These are phyloP conservation scores for Prinia subflava DNA, from an alignment of 2,113 vertebrate genomes.

Conservation along the genomic window DNA sequence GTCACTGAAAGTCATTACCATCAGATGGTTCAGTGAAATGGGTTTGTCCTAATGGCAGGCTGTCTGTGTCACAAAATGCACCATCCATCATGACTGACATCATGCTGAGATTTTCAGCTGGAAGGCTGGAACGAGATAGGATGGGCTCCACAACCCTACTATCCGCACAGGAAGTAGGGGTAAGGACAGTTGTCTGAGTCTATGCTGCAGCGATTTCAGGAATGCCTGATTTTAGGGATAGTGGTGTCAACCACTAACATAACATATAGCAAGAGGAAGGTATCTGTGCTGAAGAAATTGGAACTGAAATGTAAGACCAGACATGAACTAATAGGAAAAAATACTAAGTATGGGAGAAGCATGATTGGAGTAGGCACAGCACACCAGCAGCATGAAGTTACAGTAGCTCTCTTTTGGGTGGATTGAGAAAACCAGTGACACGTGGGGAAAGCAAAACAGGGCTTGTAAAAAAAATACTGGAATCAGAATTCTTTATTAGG, in stretches of 20 bases:
- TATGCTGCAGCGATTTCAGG: not conserved
- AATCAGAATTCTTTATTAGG: not conserved
- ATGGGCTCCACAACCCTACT: not conserved
- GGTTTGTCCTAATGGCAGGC: constrained; percentile 21
- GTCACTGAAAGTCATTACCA: constrained; percentile 42
- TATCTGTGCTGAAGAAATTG: not conserved
- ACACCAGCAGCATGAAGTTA: not conserved
- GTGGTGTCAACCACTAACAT: not conserved
- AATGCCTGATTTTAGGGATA: not conserved
- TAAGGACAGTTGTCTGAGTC: not conserved
- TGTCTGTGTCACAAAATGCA: constrained; percentile 27
- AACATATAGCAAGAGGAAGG: not conserved
- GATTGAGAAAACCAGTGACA: not conserved
- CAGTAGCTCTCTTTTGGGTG: not conserved
- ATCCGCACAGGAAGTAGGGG: accelerated
- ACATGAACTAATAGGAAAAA: not conserved
- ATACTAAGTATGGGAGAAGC: not conserved
- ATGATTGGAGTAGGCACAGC: not conserved
- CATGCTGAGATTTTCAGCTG: not conserved
- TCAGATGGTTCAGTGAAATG: not conserved
- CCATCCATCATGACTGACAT: constrained; percentile 25
- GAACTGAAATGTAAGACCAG: not conserved
- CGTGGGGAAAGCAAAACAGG: not conserved
- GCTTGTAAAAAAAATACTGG: not conserved
- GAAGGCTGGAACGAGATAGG: not conserved